A percentile compares a stretch with the other conserved stretches of the same genome.
phyloP scores from a whole-genome alignment of 2,888 invertebrate genomes.

The Drosophila birchii region DNA sequence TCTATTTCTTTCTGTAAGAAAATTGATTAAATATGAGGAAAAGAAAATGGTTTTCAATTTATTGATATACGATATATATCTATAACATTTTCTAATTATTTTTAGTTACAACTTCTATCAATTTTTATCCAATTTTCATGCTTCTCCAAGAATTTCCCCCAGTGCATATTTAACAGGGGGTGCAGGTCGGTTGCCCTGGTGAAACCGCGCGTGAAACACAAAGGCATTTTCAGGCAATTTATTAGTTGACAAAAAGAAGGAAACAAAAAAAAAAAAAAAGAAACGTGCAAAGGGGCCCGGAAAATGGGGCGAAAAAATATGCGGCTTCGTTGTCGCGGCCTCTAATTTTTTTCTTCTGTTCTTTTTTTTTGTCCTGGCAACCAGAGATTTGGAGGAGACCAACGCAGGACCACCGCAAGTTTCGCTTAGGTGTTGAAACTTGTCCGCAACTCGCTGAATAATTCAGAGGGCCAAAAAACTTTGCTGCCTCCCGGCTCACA shows the following conservation, averaged over 20 bases:
- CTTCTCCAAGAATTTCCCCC: not conserved
- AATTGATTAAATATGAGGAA: not conserved
- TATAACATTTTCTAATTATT: not conserved
- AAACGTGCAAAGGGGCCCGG: conserved; percentile 15
- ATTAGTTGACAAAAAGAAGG: conserved; percentile 63
- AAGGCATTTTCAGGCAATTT: conserved; percentile 77
- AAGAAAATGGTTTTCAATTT: too few species aligned
- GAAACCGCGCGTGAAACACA: conserved; percentile 76
- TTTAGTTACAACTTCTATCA: too few species aligned
- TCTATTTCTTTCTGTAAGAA: too few species aligned
- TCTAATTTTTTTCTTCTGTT: not conserved
- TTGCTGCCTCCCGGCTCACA: conserved; percentile 56
- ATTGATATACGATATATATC: too few species aligned
- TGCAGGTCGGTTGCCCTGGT: conserved; percentile 59
- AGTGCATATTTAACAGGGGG: conserved; percentile 2
- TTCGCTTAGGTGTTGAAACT: conserved; percentile 69
- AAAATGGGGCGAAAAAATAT: conserved; percentile 50
- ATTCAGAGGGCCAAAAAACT: conserved; percentile 60
- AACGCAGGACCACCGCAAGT: conserved; percentile 15
- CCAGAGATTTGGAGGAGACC: conserved; percentile 23
- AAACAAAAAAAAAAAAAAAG: conserved; percentile 21
- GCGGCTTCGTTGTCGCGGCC: conserved; percentile 46
- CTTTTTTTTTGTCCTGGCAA: conserved; percentile 13
- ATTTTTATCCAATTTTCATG: not conserved
- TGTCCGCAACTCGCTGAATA: conserved; percentile 74